A percentile compares a stretch with the other conserved stretches of the same genome.
Conservation (phyloP, 2,888 invertebrate genomes). For the Argyresthia goedartella region DNA sequence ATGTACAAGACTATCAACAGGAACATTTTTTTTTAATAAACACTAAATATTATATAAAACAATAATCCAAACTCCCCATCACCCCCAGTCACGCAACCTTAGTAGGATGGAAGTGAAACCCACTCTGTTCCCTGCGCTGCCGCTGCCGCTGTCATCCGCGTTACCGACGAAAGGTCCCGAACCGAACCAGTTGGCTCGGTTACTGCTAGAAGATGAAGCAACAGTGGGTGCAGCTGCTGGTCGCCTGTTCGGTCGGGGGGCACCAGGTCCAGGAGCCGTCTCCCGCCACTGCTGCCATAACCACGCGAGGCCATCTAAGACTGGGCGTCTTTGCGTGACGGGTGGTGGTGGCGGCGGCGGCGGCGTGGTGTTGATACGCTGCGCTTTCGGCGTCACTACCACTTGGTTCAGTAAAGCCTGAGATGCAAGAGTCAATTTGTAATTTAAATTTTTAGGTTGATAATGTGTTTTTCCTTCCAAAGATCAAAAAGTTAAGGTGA, state of each 20-base stretch:
- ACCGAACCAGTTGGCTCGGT: constrained; percentile 56
- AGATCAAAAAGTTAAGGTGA: no score
- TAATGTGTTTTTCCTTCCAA: no score
- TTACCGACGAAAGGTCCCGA: constrained; percentile 65
- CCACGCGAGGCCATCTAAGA: constrained; percentile 70
- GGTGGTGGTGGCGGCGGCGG: constrained; percentile 53
- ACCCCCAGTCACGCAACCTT: constrained; percentile 59
- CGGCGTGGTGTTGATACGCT: constrained; percentile 46
- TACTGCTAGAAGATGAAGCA: constrained; percentile 32
- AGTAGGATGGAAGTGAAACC: constrained; percentile 62
- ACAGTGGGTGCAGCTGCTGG: constrained; percentile 34
- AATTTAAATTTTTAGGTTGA: no score
- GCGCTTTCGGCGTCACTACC: constrained; percentile 65
- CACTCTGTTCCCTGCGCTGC: constrained; percentile 54
- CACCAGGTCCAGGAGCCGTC: constrained; percentile 48
- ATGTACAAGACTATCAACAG: constrained; percentile 6
- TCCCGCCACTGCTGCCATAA: constrained; percentile 72
- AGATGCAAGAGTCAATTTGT: constrained; percentile 43
- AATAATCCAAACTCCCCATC: constrained; percentile 54
- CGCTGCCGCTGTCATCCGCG: constrained; percentile 45
- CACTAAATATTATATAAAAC: neutral
- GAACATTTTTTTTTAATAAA: constrained; percentile 5
- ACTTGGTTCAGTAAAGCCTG: constrained; percentile 72
- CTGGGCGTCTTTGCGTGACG: constrained; percentile 43
- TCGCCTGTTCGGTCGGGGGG: constrained; percentile 29